Evolutionary conservation across 2,113 vertebrate genomes (phyloP).

Genomic region (Gracilinanus agilis): DNA sequence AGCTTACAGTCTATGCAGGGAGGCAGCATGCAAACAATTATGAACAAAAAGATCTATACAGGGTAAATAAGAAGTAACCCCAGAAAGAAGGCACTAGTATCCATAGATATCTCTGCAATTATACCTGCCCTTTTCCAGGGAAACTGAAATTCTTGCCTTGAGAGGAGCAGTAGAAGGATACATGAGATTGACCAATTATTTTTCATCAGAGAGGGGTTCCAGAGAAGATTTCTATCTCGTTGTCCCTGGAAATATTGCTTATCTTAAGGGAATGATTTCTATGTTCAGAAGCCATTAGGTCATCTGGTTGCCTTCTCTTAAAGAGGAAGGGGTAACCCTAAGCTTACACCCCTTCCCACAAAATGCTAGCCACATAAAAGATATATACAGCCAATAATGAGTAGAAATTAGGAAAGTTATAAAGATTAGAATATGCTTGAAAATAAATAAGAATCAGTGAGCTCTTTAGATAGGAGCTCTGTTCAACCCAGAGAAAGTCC

Average conservation of each 20-base stretch:
- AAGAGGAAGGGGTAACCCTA: neutral
- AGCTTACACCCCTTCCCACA: neutral
- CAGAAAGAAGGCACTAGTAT: neutral
- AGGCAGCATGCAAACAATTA: neutral
- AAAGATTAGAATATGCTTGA: neutral
- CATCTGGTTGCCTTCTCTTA: neutral
- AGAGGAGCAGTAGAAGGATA: neutral
- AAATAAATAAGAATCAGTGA: neutral
- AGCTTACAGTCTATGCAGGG: neutral
- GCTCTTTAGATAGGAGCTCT: neutral
- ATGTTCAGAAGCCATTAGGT: neutral
- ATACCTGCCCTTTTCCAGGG: neutral
- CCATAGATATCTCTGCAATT: neutral
- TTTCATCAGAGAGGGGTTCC: neutral
- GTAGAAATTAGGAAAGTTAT: neutral
- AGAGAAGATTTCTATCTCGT: neutral
- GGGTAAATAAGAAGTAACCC: neutral
- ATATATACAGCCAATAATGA: neutral
- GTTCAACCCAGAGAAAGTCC: neutral
- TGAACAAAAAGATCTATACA: neutral
- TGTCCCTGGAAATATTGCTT: neutral
- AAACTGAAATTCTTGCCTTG: neutral
- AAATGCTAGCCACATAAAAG: neutral
- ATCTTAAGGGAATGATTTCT: neutral
- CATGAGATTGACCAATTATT: neutral